Conservation (phyloP, 2,113 vertebrate species). For the Marcusenius ussheri region DNA sequence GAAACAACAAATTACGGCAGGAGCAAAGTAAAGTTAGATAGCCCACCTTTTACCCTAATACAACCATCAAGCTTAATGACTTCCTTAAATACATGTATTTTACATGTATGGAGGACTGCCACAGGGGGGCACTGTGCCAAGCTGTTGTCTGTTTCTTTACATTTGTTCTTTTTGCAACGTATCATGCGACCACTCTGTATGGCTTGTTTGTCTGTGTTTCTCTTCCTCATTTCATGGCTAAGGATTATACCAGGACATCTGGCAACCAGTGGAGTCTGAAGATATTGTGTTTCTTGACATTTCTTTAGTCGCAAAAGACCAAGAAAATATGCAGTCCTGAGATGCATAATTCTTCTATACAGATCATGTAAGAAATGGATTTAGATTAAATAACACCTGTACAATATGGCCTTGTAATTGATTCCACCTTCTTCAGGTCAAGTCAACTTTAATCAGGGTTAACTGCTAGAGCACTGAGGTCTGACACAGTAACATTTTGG, state of each 20-base stretch:
- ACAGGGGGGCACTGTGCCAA: background rate
- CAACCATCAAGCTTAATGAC: background rate
- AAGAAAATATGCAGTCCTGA: background rate
- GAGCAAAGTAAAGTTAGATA: background rate
- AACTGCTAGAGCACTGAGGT: background rate
- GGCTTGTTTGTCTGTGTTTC: background rate
- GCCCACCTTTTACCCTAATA: background rate
- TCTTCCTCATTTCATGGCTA: background rate
- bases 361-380: background rate
- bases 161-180: background rate
- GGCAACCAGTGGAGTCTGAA: background rate
- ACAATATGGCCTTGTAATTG: background rate
- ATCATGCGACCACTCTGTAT: background rate
- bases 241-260: background rate
- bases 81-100: background rate
- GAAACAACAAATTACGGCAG: background rate
- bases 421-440: background rate
- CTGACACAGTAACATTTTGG: background rate
- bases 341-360: background rate
- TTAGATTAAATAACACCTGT: background rate
- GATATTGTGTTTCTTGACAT: background rate
- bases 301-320: background rate
- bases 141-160: background rate
- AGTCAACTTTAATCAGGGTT: background rate
- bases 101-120: background rate